Base-by-base conservation (phyloP, 2,888 invertebrate genomes). In the Phymatocera aterrima region DNA sequence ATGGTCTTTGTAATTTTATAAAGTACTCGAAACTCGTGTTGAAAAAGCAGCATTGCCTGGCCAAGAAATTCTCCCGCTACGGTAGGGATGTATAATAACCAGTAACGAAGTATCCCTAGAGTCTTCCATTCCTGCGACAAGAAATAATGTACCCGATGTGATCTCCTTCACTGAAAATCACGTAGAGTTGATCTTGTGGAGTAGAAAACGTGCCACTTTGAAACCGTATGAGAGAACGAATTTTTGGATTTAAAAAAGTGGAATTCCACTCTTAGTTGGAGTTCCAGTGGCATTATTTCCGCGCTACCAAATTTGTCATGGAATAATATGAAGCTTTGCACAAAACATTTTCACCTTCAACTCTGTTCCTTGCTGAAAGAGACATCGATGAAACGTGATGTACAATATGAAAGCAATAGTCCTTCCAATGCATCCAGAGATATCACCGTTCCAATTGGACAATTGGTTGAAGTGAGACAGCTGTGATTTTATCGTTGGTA, bases 31-130 rank as follows among this genome's bases (percentile, higher is more conserved):
- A 51, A 34, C 51, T 72, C 72, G 72, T 72, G 34, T 34, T 48
- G 51, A 51, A 72, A 18, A 3, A 72, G 72, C 51, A 72, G n/a
- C 51, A 72, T 72, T 18, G 34, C 51, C 31, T 72, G 72, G 12
- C 72, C 21, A n/a, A 51, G n/a, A 34, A 51, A 72, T 34, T 72
- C 72, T 2, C 10, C n/a, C 1, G 34, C 18, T 51, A 21, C 72
- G 0, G 31, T 34, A 3, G 72, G 72, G 10, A 15, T 18, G 18
- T 21, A 72, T n/a, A 34, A 31, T 1, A 18, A 18, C 72, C 72
- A 72, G 21, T 21, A 18, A 72, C 18, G 18, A 18, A 6, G 1
- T 5, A 34, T 48, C n/a, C 2, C 2, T 18, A 31, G 1, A 12
- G 28, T 10, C 5, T 10, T n/a, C 31, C 18, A 72, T n/a, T n/a